Conservation (phyloP, 2,113 vertebrate genomes). For the Petaurus breviceps region DNA sequence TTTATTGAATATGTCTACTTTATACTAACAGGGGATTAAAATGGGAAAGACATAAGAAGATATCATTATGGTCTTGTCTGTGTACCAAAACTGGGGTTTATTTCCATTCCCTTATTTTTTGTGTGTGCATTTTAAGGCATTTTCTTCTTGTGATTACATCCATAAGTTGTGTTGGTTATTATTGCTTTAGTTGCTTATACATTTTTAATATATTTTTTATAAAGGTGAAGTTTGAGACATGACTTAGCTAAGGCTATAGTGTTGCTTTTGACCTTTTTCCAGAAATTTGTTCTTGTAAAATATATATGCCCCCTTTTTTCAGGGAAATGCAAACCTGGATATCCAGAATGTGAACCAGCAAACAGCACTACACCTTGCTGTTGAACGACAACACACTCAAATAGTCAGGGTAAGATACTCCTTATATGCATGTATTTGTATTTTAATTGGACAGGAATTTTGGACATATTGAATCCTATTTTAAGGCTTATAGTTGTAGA, state of each 20-base stretch:
- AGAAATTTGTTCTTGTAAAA: conserved; percentile 30
- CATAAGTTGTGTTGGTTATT: neutral
- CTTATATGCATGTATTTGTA: neutral
- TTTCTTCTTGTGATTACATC: neutral
- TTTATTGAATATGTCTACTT: neutral
- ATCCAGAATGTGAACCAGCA: conserved; percentile 99
- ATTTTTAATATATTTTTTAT: neutral
- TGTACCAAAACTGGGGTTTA: neutral
- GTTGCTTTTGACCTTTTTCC: conserved; percentile 19
- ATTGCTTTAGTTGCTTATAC: neutral
- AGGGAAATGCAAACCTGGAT: conserved; percentile 98
- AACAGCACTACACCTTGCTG: conserved; percentile 96
- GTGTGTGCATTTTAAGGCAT: neutral
- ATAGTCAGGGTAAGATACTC: conserved; percentile 93
- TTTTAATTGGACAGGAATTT: conserved; percentile 19
- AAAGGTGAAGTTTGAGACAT: neutral
- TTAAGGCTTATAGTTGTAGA: conserved; percentile 7
- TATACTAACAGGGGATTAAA: neutral
- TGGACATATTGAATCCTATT: conserved; percentile 12
- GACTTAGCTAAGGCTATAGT: neutral
- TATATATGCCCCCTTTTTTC: conserved; percentile 59
- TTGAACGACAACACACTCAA: conserved; percentile 98
- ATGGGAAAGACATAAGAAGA: neutral
- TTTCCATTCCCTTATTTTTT: neutral
- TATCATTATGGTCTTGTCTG: neutral